Base-by-base conservation (phyloP, 2,113 vertebrate genomes). In the Strix uralensis region DNA sequence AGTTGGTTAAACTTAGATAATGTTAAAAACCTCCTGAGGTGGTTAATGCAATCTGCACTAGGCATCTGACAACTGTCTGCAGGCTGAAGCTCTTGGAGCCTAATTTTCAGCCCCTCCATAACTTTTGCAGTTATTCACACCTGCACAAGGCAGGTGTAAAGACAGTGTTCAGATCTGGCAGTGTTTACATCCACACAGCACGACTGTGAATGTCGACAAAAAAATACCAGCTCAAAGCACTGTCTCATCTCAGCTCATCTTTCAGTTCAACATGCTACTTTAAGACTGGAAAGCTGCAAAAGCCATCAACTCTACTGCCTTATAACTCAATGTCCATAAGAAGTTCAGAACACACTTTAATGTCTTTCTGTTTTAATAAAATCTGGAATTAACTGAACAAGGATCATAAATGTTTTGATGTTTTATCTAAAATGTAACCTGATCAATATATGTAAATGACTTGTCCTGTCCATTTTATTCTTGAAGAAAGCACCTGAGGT, bases 361-460 rank as follows among this genome's bases (percentile, higher is more conserved):
- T 40, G 46, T 47, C 82, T 63, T 91, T 81, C 47, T 54, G 25
- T 44, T 89, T 91, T 72, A 92, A 69, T 91, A 78, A 94, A 92
- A 90, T 54, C 69, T 78, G 49, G 81, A 78, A 94, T 82, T 94
- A 96, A 51, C 74, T 90, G 88, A 86, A 82, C 36, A 42, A 87
- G 52, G 42, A 75, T 80, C 73, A 84, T 88, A 94, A 94, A 81
- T 18, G 40, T 78, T 93, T 92, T 38, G 47, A 38, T 51, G 23
- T 34, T 92, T 71, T 47, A 63, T 36, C 78, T 65, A 40, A 74
- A 93, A 79, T 61, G 63, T 80, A 74, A 90, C 58, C 36, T 10
- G 15, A 94, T 67, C 51, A 3, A 89, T 89, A 61, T 27, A 81
- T 30, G 25, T 34, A 95, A 86, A 70, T 70, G 15, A 32, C 34